These are phyloP conservation scores for Delphinus delphis DNA, from an alignment of 2,113 vertebrate genomes.

Conservation along the genomic window DNA sequence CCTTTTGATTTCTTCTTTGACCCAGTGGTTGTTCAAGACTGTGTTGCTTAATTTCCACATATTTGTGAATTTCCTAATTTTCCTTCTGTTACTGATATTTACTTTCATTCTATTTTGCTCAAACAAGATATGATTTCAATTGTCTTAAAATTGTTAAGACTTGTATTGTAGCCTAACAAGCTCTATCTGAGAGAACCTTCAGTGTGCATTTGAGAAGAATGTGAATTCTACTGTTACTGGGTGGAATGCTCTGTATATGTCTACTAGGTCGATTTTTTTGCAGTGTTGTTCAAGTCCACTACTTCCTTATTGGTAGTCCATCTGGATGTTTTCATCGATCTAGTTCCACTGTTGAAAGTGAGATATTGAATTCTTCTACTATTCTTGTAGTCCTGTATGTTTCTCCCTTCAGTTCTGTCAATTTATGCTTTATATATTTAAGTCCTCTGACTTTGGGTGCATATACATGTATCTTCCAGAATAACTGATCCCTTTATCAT, in stretches of 20 bases:
- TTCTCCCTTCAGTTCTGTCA: neutral
- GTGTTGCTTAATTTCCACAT: neutral
- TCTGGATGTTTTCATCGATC: neutral
- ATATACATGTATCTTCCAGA: neutral
- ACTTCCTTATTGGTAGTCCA: neutral
- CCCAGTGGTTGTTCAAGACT: neutral
- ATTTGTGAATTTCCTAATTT: neutral
- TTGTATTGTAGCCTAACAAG: neutral
- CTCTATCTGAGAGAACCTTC: neutral
- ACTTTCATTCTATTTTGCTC: neutral
- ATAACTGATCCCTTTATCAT: neutral
- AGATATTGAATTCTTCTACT: neutral
- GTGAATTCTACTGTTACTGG: neutral
- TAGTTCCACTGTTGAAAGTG: neutral
- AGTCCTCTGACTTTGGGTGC: neutral
- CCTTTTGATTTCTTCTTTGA: neutral
- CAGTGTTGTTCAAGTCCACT: neutral
- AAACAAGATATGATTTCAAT: neutral
- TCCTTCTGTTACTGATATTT: neutral
- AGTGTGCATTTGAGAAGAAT: neutral
- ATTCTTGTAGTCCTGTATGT: neutral
- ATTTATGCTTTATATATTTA: neutral
- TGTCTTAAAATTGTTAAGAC: neutral
- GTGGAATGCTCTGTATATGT: neutral
- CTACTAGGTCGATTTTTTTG: neutral